These are phyloP conservation scores for Tachyglossus aculeatus DNA, from an alignment of 2,797 vertebrate species.

Conservation along the genomic window DNA sequence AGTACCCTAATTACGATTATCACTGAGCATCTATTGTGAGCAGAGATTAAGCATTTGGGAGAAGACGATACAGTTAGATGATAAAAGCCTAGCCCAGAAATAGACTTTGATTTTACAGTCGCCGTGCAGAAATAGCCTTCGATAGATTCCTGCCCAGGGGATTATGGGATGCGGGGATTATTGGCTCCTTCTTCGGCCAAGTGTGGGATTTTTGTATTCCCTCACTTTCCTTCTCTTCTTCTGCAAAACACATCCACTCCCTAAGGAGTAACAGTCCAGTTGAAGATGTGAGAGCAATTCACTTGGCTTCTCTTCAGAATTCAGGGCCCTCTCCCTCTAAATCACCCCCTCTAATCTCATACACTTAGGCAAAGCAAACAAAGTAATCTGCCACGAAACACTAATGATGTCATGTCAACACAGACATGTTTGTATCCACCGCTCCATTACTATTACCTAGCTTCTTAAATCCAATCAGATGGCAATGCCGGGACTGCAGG, in stretches of 20 bases:
- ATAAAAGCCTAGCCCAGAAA: too few species aligned
- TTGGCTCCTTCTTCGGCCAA: conserved; percentile 32
- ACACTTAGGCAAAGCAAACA: conserved; percentile 70
- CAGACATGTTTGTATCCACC: conserved; percentile 63
- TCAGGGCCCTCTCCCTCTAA: conserved; percentile 49
- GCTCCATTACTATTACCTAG: conserved; percentile 63
- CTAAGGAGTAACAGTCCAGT: conserved; percentile 68
- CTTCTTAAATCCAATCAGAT: conserved; percentile 56
- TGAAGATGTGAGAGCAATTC: conserved; percentile 69
- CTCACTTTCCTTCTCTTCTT: conserved; percentile 50
- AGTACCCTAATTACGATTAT: too few species aligned
- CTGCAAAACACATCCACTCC: conserved; percentile 64
- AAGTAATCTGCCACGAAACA: conserved; percentile 70
- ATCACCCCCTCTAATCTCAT: conserved; percentile 61
- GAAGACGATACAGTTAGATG: too few species aligned
- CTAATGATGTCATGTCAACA: conserved; percentile 60
- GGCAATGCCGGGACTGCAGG: conserved; percentile 50
- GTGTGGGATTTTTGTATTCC: conserved; percentile 41
- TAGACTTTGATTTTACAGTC: too few species aligned
- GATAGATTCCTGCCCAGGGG: conserved; percentile 57
- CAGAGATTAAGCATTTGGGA: too few species aligned
- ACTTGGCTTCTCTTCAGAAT: conserved; percentile 53
- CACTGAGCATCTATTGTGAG: too few species aligned
- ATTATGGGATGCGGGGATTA: conserved; percentile 26
- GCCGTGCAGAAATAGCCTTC: conserved; percentile 41